These are phyloP conservation scores for Steatornis caripensis DNA, from an alignment of 2,113 vertebrate species.

Conservation along the genomic window DNA sequence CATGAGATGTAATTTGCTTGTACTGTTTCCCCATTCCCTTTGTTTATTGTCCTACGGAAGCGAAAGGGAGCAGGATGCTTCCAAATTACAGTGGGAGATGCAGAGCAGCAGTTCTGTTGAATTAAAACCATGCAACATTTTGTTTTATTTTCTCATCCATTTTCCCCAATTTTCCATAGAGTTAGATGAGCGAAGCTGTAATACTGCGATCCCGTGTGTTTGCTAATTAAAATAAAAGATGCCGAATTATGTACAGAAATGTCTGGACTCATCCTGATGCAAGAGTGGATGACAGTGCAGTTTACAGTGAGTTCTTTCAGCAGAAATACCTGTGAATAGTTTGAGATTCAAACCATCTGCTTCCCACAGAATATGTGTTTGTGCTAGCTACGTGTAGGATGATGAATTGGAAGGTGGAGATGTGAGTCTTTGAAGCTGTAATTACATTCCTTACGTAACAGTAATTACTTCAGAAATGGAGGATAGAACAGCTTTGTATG, in stretches of 20 bases:
- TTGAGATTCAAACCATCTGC: background rate
- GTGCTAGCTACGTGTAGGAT: background rate
- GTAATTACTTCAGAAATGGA: background rate
- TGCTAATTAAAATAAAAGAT: background rate
- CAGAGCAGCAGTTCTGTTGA: background rate
- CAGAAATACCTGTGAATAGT: background rate
- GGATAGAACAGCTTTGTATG: background rate
- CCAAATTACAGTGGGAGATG: background rate
- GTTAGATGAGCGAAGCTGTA: background rate
- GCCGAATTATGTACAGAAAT: background rate
- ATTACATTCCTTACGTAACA: background rate
- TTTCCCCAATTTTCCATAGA: background rate
- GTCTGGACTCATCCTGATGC: background rate
- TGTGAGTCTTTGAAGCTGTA: background rate
- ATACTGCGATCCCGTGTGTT: background rate
- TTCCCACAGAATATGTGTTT: background rate
- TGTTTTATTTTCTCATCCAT: background rate
- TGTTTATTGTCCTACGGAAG: no score
- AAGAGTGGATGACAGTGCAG: background rate
- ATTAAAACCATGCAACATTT: background rate
- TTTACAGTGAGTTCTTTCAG: background rate
- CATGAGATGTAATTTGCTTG: no score
- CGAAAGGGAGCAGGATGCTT: no score
- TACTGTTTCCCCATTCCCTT: no score
- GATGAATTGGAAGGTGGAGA: background rate